Evolutionary conservation across 2,797 vertebrate genomes (phyloP), one percentile per base, ranked within the genome.

Genomic region (Cyprinella venusta): DNA sequence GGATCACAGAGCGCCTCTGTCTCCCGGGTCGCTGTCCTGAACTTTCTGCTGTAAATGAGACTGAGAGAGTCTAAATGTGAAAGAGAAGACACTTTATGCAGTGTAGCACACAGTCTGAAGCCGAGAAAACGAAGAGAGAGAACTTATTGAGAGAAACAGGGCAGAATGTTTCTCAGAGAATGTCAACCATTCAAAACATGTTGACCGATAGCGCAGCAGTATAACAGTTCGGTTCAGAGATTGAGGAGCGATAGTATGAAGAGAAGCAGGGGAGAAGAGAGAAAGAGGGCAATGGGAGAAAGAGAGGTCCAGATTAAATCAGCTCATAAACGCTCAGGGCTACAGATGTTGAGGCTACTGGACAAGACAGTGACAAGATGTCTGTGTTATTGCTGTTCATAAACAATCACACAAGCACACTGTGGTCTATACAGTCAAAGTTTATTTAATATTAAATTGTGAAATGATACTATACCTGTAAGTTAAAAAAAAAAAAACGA

Each of bases 21-120:
- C 45, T 75, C 80, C 12, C 3, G n/a, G 50, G 48, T 56, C 61
- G 24, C 70, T 71, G 59, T 75, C 45, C 59, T 82, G 71, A 82
- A 81, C 56, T 63, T 26, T 63, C 40, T 81, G 54, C 68, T 81
- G 68, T 50, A 74, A 81, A 81, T 81, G 80, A 64, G 70, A 40
- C 30, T 65, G 69, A 75, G 56, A 64, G 42, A 82, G 30, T 63
- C 40, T 65, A 38, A 1, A 61, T 13, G 42, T 13, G 33, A 42
- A 65, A 70, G 48, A 80, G 45, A 79, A 54, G 77, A 79, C 12
- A 54, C 21, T 79, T 67, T 68, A 54, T 67, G 33, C 21, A 59
- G 78, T 42, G 24, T 19, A 56, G 36, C 13, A 42, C 24, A 68
- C 18, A 56, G 67, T 61, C 24, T 52, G 7, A 67, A 67, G 42